A percentile compares a stretch with the other conserved stretches of the same genome.
These are phyloP conservation scores for Digitonthophagus gazella DNA, from an alignment of 2,888 invertebrate species.

Conservation along the genomic window DNA sequence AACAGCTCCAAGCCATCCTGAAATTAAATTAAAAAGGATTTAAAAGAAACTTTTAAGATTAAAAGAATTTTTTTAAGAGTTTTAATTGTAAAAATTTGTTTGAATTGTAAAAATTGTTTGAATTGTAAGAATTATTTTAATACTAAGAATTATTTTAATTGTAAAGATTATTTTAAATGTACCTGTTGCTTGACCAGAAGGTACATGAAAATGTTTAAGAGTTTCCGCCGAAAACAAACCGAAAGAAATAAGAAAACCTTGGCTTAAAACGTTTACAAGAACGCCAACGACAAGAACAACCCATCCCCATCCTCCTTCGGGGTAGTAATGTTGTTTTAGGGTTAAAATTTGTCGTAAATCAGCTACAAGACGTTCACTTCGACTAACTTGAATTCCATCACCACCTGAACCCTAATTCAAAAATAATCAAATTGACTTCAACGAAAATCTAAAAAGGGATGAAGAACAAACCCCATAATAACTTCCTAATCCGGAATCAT, in stretches of 20 bases:
- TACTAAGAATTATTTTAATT: neutral
- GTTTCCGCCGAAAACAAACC: constrained; percentile 52
- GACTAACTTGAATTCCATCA: constrained; percentile 50
- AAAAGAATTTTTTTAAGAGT: too few species aligned
- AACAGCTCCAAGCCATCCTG: constrained; percentile 82
- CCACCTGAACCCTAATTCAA: constrained; percentile 45
- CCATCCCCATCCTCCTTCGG: constrained; percentile 89
- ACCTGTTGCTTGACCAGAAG: constrained; percentile 66
- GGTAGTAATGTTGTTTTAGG: constrained; percentile 78
- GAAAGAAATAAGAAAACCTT: constrained; percentile 71
- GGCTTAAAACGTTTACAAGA: constrained; percentile 70
- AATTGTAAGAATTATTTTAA: neutral
- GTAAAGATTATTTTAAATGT: constrained; percentile 30
- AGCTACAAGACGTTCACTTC: constrained; percentile 54
- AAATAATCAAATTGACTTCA: neutral
- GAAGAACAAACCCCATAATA: constrained; percentile 47
- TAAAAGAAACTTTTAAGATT: too few species aligned
- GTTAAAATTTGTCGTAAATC: constrained; percentile 62
- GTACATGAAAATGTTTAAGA: constrained; percentile 54
- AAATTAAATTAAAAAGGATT: constrained; percentile 49
- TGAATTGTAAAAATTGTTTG: constrained; percentile 12
- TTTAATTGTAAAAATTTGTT: too few species aligned
- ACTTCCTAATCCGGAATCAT: constrained; percentile 55
- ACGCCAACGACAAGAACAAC: constrained; percentile 71
- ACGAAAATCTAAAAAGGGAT: neutral